phyloP scores from a whole-genome alignment of 2,888 invertebrate genomes.

The Acronicta aceris region DNA sequence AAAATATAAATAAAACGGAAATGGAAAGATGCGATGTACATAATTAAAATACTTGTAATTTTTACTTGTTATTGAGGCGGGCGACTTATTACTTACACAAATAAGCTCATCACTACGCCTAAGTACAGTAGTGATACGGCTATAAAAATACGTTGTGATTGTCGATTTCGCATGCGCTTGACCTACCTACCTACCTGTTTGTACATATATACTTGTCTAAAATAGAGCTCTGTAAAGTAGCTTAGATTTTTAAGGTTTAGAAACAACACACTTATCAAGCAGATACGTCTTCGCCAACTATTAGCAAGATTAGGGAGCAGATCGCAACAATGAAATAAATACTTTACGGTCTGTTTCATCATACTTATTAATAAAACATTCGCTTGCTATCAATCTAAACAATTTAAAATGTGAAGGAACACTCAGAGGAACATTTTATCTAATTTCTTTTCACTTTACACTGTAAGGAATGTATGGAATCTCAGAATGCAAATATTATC shows the following conservation, averaged over 20 bases:
- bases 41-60: slow-evolving; percentile 57
- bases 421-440: slow-evolving; percentile 56
- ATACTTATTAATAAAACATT: slow-evolving; percentile 48
- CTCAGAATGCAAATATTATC: slow-evolving; percentile 48
- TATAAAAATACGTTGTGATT: slow-evolving; percentile 29
- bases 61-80: slow-evolving; percentile 41
- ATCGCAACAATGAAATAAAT: slow-evolving; percentile 35
- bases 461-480: slow-evolving; percentile 53
- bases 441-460: slow-evolving; percentile 45
- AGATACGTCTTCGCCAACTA: slow-evolving; percentile 19
- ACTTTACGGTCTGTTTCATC: slow-evolving; percentile 33
- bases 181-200: slow-evolving; percentile 41
- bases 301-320: slow-evolving; percentile 24
- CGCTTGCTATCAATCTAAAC: slow-evolving; percentile 38
- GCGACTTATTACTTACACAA: slow-evolving; percentile 51
- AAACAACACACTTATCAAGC: slow-evolving; percentile 26
- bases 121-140: slow-evolving; percentile 50
- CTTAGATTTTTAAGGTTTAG: slow-evolving; percentile 20
- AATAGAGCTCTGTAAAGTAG: slow-evolving; percentile 37
- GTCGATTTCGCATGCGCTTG: slow-evolving; percentile 33
- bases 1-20: slow-evolving; percentile 70
- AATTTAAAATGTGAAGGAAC: slow-evolving; percentile 51
- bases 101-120: slow-evolving; percentile 68
- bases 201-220: slow-evolving; percentile 44
- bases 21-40: slow-evolving; percentile 63